phyloP scores from a whole-genome alignment of 2,888 invertebrate genomes.

The Candidula unifasciata region DNA sequence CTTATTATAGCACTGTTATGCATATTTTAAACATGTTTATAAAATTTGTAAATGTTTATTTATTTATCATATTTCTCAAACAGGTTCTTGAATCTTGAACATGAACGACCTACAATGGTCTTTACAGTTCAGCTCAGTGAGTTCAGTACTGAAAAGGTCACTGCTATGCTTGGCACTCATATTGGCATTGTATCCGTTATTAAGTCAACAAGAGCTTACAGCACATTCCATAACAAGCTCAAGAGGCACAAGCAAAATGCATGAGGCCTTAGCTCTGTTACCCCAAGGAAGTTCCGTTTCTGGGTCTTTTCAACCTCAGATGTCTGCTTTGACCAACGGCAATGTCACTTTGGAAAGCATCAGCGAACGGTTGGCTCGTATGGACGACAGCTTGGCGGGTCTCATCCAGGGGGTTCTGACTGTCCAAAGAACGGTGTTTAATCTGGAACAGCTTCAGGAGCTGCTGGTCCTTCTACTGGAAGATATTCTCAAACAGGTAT shows the following conservation, averaged over 20 bases:
- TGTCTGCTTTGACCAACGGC: not conserved
- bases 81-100: too few species aligned
- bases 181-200: not conserved
- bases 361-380: slow-evolving; percentile 15
- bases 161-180: not conserved
- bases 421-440: slow-evolving; percentile 45
- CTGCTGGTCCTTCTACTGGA: slow-evolving; percentile 43
- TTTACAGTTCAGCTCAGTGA: not conserved
- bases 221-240: too few species aligned
- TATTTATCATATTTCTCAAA: too few species aligned
- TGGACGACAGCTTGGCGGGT: slow-evolving; percentile 36
- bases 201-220: not conserved
- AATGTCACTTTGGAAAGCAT: slow-evolving; percentile 29
- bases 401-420: slow-evolving; percentile 44
- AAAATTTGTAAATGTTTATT: too few species aligned
- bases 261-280: too few species aligned
- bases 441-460: slow-evolving; percentile 49
- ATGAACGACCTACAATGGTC: too few species aligned
- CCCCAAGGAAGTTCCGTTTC: too few species aligned
- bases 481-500: slow-evolving; percentile 50
- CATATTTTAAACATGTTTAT: too few species aligned
- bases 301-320: not conserved
- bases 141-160: not conserved
- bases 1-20: too few species aligned
- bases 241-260: not conserved